Conservation (phyloP, 2,113 vertebrate species). For the Lonchura striata region DNA sequence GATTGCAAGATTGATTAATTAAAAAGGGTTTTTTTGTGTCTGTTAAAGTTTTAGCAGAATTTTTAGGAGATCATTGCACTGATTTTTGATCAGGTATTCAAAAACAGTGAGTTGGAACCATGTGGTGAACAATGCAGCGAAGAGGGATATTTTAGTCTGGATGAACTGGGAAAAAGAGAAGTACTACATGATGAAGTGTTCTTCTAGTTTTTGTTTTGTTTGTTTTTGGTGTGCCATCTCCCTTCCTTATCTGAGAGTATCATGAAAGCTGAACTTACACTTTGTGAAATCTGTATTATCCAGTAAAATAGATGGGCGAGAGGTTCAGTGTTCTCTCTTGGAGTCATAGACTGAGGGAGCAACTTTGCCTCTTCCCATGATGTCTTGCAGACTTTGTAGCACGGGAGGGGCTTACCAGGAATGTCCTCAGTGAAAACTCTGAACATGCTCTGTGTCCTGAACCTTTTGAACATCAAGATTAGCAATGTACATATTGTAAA, state of each 20-base stretch:
- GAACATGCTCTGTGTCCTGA: not conserved
- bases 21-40: not conserved
- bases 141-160: not conserved
- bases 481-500: not conserved
- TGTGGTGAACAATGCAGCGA: not conserved
- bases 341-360: not conserved
- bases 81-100: not conserved
- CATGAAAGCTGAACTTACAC: not conserved
- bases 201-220: not conserved
- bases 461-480: not conserved
- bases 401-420: not conserved
- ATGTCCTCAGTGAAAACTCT: not conserved
- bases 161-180: not conserved
- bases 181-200: not conserved
- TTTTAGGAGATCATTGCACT: not conserved
- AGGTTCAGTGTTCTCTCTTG: not conserved
- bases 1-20: not conserved
- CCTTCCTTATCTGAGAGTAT: not conserved
- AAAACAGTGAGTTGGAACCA: not conserved
- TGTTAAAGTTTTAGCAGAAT: not conserved
- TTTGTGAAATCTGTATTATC: not conserved
- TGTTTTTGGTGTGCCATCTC: not conserved
- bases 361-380: accelerated
- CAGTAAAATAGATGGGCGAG: not conserved
- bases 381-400: accelerated